Evolutionary conservation across 1,140 invertebrate species (phyloP).

Genomic region (Rhynchophorus ferrugineus): DNA sequence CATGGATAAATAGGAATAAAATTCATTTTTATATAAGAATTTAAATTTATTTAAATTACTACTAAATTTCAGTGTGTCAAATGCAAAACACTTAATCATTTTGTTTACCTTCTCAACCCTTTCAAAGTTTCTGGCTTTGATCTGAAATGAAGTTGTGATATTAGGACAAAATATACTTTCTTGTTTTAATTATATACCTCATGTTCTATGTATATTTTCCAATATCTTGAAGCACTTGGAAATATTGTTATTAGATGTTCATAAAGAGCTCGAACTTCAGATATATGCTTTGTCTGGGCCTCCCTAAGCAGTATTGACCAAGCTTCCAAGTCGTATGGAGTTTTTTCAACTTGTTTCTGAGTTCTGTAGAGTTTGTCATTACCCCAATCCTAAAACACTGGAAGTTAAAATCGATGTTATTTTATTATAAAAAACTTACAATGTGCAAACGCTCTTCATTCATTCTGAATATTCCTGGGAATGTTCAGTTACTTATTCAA

Average conservation of each 20-base stretch:
- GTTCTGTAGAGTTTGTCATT: conserved; percentile 74
- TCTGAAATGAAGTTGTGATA: conserved; percentile 53
- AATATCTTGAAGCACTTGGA: conserved; percentile 92
- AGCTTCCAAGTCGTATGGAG: conserved; percentile 89
- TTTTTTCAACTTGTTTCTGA: conserved; percentile 73
- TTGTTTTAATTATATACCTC: conserved; percentile 57
- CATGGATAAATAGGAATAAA: conserved; percentile 13
- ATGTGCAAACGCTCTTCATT: conserved; percentile 38
- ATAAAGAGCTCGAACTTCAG: conserved; percentile 85
- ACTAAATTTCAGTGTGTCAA: neutral
- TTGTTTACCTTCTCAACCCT: conserved; percentile 92
- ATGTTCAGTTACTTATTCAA: too few species aligned
- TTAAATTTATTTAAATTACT: neutral
- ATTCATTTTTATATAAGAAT: neutral
- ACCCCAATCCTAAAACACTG: conserved; percentile 68
- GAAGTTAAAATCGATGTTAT: neutral
- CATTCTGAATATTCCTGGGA: conserved; percentile 23
- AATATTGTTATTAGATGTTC: conserved; percentile 91
- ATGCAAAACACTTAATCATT: conserved; percentile 5
- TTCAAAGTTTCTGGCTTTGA: conserved; percentile 92
- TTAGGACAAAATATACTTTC: neutral
- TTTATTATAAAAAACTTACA: conserved; percentile 30
- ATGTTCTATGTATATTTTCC: conserved; percentile 99
- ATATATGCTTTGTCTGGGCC: conserved; percentile 82
- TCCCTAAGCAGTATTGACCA: conserved; percentile 93